phyloP scores from a whole-genome alignment of 2,888 invertebrate genomes.

The Stenotaenia linearis region DNA sequence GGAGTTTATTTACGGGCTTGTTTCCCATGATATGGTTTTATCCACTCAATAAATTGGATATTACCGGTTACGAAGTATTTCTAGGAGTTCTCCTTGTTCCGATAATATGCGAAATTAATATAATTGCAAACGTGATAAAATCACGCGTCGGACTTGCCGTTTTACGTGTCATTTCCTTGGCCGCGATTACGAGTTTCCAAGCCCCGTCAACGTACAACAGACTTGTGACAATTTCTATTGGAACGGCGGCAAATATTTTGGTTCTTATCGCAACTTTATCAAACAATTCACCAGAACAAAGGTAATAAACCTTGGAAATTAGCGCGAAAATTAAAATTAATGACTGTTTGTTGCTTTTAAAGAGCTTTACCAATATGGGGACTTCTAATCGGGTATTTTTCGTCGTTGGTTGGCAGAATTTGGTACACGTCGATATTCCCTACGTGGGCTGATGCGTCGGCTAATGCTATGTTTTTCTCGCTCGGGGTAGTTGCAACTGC shows the following conservation, averaged over 20 bases:
- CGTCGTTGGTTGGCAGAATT: slow-evolving; percentile 43
- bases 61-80: slow-evolving; percentile 48
- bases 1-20: background rate
- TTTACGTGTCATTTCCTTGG: slow-evolving; percentile 42
- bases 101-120: slow-evolving; percentile 37
- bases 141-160: slow-evolving; percentile 37
- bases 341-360: no score
- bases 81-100: slow-evolving; percentile 45
- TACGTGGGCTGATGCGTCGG: slow-evolving; percentile 44
- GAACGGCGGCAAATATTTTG: slow-evolving; percentile 43
- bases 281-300: slow-evolving; percentile 40
- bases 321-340: slow-evolving; percentile 38
- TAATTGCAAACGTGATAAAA: slow-evolving; percentile 31
- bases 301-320: slow-evolving; percentile 38
- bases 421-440: slow-evolving; percentile 47
- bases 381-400: slow-evolving; percentile 43
- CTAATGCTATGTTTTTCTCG: slow-evolving; percentile 44
- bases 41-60: slow-evolving; percentile 48
- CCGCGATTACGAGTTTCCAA: slow-evolving; percentile 45
- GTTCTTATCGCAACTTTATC: slow-evolving; percentile 44
- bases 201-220: slow-evolving; percentile 38
- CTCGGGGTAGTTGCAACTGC: slow-evolving; percentile 43
- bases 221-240: slow-evolving; percentile 43
- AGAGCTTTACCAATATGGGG: no score
- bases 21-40: slow-evolving; percentile 40